phyloP scores from a whole-genome alignment of 2,113 vertebrate genomes.

The Thinocorus orbignyianus region DNA sequence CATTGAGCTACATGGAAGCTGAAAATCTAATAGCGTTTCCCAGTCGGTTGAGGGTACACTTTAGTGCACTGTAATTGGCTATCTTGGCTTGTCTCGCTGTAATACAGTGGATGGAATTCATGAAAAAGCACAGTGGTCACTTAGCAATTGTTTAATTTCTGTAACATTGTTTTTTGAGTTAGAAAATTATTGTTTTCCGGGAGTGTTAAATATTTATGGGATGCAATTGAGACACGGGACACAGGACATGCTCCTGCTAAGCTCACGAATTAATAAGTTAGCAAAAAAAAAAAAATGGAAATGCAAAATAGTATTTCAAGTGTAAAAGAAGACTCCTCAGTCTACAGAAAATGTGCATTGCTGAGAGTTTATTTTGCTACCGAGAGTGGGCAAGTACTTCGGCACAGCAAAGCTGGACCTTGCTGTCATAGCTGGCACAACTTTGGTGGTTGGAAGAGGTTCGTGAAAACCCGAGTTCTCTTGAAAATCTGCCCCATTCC shows the following conservation, averaged over 20 bases:
- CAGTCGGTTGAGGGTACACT: not conserved
- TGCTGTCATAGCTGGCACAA: not conserved
- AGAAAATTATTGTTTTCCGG: slow-evolving; percentile 31
- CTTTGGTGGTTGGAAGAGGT: not conserved
- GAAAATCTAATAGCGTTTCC: slow-evolving; percentile 27
- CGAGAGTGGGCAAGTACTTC: not conserved
- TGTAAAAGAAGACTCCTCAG: not conserved
- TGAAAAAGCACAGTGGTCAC: slow-evolving; percentile 40
- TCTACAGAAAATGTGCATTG: not conserved
- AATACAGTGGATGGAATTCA: slow-evolving; percentile 40
- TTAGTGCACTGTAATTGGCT: slow-evolving; percentile 47
- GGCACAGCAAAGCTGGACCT: not conserved
- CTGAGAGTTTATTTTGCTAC: not conserved
- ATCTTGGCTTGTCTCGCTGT: not conserved
- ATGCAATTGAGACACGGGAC: not conserved
- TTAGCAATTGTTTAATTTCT: slow-evolving; percentile 61
- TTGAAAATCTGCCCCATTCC: not conserved
- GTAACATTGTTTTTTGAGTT: not conserved
- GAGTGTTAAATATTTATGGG: slow-evolving; percentile 37
- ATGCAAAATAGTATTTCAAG: not conserved
- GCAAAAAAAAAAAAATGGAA: not conserved
- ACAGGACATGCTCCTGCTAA: not conserved
- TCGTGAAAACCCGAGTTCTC: not conserved
- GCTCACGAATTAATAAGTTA: not conserved
- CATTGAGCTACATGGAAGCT: slow-evolving; percentile 16